Percentiles rank a stretch among this genome's conserved stretches.
Evolutionary conservation across 2,113 vertebrate genomes (phyloP).

Genomic region (Sinocyclocheilus rhinocerous): DNA sequence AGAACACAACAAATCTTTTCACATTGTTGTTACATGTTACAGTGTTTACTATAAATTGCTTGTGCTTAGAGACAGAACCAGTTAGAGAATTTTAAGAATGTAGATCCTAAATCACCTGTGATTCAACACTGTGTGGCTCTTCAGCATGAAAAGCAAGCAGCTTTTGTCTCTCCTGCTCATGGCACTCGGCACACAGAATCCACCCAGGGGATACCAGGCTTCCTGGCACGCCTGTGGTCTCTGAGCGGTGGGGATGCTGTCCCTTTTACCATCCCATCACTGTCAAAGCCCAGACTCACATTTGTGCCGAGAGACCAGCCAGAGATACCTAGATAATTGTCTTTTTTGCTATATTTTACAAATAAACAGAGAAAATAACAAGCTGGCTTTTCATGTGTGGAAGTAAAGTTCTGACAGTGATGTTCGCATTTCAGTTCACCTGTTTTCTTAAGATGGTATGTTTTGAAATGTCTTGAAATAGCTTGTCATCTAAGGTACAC

Average conservation of each 20-base stretch:
- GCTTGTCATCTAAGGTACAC: background rate
- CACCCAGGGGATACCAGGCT: slow-evolving; percentile 22
- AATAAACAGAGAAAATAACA: slow-evolving; percentile 21
- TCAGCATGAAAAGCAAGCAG: background rate
- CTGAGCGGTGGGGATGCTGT: background rate
- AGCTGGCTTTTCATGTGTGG: background rate
- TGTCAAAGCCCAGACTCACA: slow-evolving; percentile 24
- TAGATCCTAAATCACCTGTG: background rate
- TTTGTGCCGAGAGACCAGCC: slow-evolving; percentile 6
- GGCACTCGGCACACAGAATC: slow-evolving; percentile 22
- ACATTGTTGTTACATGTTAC: background rate
- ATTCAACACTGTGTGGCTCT: slow-evolving; percentile 2
- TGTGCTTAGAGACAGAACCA: background rate
- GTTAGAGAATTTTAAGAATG: background rate
- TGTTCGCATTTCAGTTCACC: slow-evolving; percentile 4
- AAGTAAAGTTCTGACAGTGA: background rate
- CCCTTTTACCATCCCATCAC: background rate
- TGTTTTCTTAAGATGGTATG: background rate
- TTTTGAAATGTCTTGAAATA: background rate
- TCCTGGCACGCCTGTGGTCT: slow-evolving; percentile 24
- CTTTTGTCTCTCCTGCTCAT: background rate
- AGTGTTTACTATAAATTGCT: background rate
- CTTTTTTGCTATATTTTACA: slow-evolving; percentile 1
- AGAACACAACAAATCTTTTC: background rate
- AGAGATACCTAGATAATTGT: slow-evolving; percentile 1